A percentile compares a stretch with the other conserved stretches of the same genome.
These are phyloP conservation scores for Carollia perspicillata DNA, from an alignment of 2,113 vertebrate species.

Conservation along the genomic window DNA sequence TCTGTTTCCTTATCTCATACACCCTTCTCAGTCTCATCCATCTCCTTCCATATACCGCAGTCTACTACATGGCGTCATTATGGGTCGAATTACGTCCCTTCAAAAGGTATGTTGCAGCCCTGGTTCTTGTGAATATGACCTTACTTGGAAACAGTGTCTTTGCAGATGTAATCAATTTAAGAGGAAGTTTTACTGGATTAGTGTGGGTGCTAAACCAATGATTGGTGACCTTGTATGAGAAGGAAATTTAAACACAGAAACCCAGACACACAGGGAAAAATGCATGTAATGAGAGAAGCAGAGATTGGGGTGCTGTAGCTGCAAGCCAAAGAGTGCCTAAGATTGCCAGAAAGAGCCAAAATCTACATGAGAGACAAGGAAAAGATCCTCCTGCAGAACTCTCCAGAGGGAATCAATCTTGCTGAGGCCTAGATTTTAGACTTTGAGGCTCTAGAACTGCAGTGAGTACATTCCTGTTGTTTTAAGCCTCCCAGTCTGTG, in stretches of 20 bases:
- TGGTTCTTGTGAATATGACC: neutral
- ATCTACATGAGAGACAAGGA: neutral
- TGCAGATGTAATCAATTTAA: neutral
- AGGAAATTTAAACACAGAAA: neutral
- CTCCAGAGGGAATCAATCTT: neutral
- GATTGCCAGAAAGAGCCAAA: neutral
- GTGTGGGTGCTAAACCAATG: neutral
- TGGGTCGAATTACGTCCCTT: neutral
- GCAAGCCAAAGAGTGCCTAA: neutral
- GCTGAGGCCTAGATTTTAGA: neutral
- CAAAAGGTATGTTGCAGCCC: neutral
- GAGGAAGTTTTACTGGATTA: neutral
- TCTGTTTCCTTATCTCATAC: neutral
- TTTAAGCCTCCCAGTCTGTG: neutral
- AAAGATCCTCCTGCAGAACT: neutral
- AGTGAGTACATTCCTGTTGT: neutral
- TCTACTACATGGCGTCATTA: neutral
- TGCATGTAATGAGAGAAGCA: neutral
- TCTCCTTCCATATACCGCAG: neutral
- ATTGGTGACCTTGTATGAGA: neutral
- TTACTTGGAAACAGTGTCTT: neutral
- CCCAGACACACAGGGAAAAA: neutral
- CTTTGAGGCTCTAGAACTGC: neutral
- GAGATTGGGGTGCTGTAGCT: neutral
- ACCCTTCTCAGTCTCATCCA: neutral